These are phyloP conservation scores for Latrodectus hesperus DNA, from an alignment of 2,888 invertebrate species.

Conservation along the genomic window DNA sequence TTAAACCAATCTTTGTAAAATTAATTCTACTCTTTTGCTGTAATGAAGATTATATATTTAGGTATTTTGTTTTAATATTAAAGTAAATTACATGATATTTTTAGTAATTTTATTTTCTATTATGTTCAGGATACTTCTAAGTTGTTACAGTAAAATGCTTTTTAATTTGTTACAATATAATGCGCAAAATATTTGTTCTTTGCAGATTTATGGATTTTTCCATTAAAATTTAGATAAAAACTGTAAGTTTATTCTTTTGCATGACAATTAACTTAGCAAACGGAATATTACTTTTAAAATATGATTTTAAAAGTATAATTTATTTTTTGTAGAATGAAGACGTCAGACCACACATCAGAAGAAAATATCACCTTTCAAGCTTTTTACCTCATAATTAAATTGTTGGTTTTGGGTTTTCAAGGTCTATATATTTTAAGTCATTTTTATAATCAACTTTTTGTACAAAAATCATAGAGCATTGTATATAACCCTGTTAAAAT, in stretches of 20 bases:
- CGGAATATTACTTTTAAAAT: not conserved
- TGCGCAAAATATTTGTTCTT: not conserved
- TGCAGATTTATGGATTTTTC: not conserved
- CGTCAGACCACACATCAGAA: slow-evolving; percentile 92
- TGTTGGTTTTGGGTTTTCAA: not conserved
- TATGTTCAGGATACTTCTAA: too few relatives aligned
- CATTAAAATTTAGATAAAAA: not conserved
- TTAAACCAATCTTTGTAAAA: too few relatives aligned
- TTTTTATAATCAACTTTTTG: slow-evolving; percentile 35
- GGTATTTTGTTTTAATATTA: too few relatives aligned
- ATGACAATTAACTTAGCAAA: not conserved
- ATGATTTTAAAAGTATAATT: slow-evolving; percentile 37
- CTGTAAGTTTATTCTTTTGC: not conserved
- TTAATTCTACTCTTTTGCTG: too few relatives aligned
- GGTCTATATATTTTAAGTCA: slow-evolving; percentile 6
- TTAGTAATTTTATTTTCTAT: too few relatives aligned
- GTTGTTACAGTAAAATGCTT: too few relatives aligned
- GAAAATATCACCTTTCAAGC: slow-evolving; percentile 91
- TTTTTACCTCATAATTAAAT: slow-evolving; percentile 82
- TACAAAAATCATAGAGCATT: slow-evolving; percentile 50
- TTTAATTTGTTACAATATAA: not conserved
- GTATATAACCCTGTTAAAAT: slow-evolving; percentile 32
- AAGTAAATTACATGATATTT: too few relatives aligned
- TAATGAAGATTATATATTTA: too few relatives aligned
- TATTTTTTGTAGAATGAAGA: slow-evolving; percentile 85